These are phyloP conservation scores for Orcinus orca DNA, from an alignment of 2,113 vertebrate species.

Conservation along the genomic window DNA sequence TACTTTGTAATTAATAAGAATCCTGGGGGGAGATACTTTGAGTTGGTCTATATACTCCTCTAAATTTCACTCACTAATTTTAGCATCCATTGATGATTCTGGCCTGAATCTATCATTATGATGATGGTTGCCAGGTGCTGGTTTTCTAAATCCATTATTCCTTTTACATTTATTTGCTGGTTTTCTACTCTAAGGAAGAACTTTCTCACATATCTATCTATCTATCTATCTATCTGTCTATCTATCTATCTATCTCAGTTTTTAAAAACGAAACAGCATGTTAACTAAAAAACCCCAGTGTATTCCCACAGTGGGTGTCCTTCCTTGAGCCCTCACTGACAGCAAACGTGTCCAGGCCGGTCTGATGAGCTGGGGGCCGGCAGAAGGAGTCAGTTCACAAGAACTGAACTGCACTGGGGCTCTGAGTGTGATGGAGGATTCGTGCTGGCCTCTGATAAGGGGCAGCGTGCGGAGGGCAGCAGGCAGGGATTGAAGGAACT, in stretches of 20 bases:
- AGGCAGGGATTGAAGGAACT: neutral
- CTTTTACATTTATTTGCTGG: neutral
- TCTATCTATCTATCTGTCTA: neutral
- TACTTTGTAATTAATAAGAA: neutral
- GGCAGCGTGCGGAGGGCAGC: neutral
- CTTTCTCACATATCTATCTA: neutral
- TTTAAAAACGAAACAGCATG: neutral
- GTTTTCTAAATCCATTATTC: neutral
- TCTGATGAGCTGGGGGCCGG: neutral
- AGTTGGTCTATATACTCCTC: neutral
- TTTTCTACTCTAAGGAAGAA: neutral
- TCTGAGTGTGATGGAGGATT: neutral
- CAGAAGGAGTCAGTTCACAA: neutral
- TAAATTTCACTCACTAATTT: neutral
- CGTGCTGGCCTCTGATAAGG: neutral
- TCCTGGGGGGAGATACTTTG: neutral
- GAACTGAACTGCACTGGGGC: neutral
- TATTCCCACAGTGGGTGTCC: too few relatives aligned
- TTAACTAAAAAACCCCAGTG: rapidly evolving
- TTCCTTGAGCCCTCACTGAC: neutral
- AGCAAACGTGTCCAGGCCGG: neutral
- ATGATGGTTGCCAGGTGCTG: neutral
- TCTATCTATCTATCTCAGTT: neutral
- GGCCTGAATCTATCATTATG: neutral
- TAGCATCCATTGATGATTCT: neutral